Base-by-base conservation (phyloP, 2,888 invertebrate species). In the Cheilosia grossa region DNA sequence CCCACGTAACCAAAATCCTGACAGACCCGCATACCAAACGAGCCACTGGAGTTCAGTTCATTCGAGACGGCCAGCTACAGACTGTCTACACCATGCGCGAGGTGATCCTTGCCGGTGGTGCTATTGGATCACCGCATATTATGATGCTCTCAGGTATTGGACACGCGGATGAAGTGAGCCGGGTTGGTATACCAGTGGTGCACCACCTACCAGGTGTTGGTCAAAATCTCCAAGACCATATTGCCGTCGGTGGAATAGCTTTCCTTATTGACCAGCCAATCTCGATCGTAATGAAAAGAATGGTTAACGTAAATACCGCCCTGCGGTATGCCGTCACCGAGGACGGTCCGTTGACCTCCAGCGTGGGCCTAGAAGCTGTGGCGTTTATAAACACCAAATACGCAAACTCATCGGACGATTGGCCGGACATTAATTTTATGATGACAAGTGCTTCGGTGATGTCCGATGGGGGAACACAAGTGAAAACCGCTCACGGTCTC, bases 341-440 rank as follows among this genome's bases (percentile, higher is more conserved):
- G 89, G 95, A 96, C 87, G 97, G 98, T 0, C 97, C 98, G 0
- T 90, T 98, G 51, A 97, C 98, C 0, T 96, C 97, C 0, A 96
- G 96, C 88, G 94, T 97, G 27, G 98, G 97, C 0, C 93, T 98
- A 77, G 98, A 98, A 92, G 96, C 96, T 0, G 96, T 97, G 0
- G 97, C 96, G 0, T 98, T 98, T 90, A 96, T 98, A 67, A 95
- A 95, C 33, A 97, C 97, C 0, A 97, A 97, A 91, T 97, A 97
- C 90, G 97, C 97, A 0, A 98, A 97, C 89, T 93, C 95, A 69
- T 94, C 95, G 0, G 96, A 97, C 73, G 97, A 98, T 90, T 97
- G 97, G 96, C 97, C 98, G 0, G 98, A 98, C 89, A 97, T 98
- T 85, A 97, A 97, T 90, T 97, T 97, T 89, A 97, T 98, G 96